Evolutionary conservation across 2,888 invertebrate genomes (phyloP), one percentile per base, ranked within the genome.

Genomic region (Drosophila seclusa): DNA sequence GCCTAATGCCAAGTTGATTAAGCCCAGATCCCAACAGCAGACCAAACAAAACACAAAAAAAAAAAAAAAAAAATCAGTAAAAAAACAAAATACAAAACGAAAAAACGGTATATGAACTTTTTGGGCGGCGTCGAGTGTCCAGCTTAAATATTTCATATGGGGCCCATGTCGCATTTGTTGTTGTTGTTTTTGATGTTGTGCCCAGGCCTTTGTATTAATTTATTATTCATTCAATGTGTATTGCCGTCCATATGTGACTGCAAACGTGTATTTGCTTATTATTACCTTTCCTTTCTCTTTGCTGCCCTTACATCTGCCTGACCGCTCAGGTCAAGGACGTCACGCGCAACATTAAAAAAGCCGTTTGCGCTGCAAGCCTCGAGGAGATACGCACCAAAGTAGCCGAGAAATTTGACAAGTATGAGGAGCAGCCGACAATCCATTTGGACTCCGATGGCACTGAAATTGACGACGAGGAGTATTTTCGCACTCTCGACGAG

Each of bases 401-500:
- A 62, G 95, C 96, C 59, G 96, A 96, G 89, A 96, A 97, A 92
- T 94, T 97, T 79, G 95, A 95, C 31, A 93, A 94, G 64, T 94
- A 94, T 76, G 95, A 95, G 79, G 94, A 94, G 52, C 91, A 94
- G 75, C 94, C 97, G 68, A 97, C 96, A 62, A 96, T 98, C 68
- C 98, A 98, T 45, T 94, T 98, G 82, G 98, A 98, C 92, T 96
- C 95, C 57, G 98, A 98, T 94, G 98, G 98, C 38, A 98, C 98
- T 0, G 98, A 98, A 94, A 97, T 98, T 58, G 98, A 98, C 88
- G 98, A 98, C 91, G 98, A 98, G 92, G 98, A 98, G 92, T 98
- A 98, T 93, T 98, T 98, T 93, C 96, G 96, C 55, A 98, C 98
- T 4, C 94, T 98, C 76, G 98, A 98, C 87, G 96, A 96, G 78